These are phyloP conservation scores for Crocuta crocuta DNA, from an alignment of 2,113 vertebrate genomes.

Conservation along the genomic window DNA sequence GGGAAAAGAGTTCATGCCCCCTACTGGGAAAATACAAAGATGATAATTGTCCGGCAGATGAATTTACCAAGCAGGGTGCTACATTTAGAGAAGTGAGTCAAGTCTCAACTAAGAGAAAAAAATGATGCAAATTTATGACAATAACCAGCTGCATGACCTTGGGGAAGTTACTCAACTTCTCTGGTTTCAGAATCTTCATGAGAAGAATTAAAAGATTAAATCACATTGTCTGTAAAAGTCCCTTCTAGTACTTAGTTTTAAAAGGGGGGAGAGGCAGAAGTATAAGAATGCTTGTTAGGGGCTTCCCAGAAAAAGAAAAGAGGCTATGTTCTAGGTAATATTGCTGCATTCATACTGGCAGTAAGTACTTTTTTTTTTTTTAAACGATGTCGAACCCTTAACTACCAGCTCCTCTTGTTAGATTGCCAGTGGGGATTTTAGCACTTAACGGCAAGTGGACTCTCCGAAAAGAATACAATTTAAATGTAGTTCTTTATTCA, in stretches of 20 bases:
- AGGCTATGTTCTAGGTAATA: neutral
- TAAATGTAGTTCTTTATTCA: neutral
- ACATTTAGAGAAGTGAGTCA: conserved; percentile 5
- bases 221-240: neutral
- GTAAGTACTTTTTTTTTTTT: neutral
- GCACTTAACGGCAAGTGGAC: neutral
- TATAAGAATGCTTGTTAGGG: neutral
- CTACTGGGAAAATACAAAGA: neutral
- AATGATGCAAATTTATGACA: neutral
- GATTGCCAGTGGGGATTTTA: neutral
- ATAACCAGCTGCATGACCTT: neutral
- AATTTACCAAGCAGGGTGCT: conserved; percentile 1
- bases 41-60: neutral
- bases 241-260: neutral
- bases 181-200: conserved; percentile 7
- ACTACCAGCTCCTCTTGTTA: neutral
- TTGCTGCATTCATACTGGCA: neutral
- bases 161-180: conserved; percentile 4
- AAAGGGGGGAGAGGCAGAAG: neutral
- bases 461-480: neutral
- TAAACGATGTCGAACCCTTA: neutral
- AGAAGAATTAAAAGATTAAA: conserved; percentile 36
- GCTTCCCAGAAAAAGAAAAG: neutral
- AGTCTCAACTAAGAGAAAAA: conserved; percentile 6
- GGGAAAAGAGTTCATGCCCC: neutral